Conservation (phyloP, 2,797 vertebrate species). For the Fundulus diaphanus region DNA sequence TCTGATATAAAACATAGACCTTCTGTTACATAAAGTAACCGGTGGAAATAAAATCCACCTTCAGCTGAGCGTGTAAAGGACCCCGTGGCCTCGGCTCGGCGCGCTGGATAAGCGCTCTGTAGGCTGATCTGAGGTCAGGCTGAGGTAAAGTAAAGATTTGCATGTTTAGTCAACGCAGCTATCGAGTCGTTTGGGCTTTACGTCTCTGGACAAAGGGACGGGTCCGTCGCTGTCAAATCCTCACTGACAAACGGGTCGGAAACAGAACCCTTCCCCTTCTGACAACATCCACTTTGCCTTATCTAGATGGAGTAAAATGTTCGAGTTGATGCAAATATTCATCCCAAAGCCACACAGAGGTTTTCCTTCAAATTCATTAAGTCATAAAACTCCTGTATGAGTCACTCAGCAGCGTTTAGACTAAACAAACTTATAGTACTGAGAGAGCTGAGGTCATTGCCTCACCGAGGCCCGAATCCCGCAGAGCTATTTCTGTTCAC, state of each 20-base stretch:
- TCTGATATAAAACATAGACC: not conserved
- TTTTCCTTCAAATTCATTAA: constrained; percentile 31
- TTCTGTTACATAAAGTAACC: not conserved
- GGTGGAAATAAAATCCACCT: too few species aligned
- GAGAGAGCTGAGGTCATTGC: constrained; percentile 40
- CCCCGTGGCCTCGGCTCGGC: not conserved
- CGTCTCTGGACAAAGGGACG: not conserved
- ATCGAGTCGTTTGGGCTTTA: not conserved
- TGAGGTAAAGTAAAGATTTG: not conserved
- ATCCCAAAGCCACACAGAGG: constrained; percentile 1
- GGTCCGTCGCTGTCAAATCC: constrained; percentile 6
- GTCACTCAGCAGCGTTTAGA: constrained; percentile 46
- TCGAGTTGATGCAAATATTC: constrained; percentile 38
- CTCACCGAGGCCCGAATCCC: not conserved
- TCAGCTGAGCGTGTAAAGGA: too few species aligned
- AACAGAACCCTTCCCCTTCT: not conserved
- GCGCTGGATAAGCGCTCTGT: not conserved
- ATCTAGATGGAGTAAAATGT: not conserved
- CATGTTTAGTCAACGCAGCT: not conserved
- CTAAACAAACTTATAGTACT: constrained; percentile 46
- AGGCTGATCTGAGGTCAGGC: not conserved
- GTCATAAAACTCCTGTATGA: constrained; percentile 34
- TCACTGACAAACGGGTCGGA: constrained; percentile 35
- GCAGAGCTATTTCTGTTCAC: constrained; percentile 13
- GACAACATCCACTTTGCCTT: constrained; percentile 10